A percentile compares a stretch with the other conserved stretches of the same genome.
These are phyloP conservation scores for Eremophila alpestris DNA, from an alignment of 2,797 vertebrate genomes.

Conservation along the genomic window DNA sequence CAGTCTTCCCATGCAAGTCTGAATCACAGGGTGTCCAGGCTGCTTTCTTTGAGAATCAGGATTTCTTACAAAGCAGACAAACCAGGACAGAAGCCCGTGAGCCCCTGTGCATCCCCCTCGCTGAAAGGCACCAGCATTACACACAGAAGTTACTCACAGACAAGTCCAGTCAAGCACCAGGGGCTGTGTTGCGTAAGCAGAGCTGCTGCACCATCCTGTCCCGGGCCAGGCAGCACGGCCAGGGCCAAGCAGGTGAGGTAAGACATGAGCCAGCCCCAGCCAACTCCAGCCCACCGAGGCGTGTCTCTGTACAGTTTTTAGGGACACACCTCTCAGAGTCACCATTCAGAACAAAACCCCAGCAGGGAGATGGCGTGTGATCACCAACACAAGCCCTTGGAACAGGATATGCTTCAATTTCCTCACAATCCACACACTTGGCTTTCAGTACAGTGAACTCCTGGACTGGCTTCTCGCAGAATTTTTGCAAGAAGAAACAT, in stretches of 20 bases:
- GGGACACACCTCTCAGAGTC: fast-evolving
- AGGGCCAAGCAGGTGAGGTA: neutral
- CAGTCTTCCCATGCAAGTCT: neutral
- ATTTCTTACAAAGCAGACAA: neutral
- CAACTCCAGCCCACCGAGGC: neutral
- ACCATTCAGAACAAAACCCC: neutral
- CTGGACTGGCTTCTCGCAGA: neutral
- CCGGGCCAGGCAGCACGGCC: neutral
- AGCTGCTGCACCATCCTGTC: neutral
- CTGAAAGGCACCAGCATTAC: neutral
- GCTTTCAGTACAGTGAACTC: neutral
- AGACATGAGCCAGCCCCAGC: neutral
- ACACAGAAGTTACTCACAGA: neutral
- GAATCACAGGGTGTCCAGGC: neutral
- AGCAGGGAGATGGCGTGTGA: neutral
- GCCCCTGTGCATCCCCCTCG: fast-evolving
- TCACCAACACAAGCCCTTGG: neutral
- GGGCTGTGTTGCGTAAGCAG: neutral
- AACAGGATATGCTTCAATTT: slow-evolving; percentile 35
- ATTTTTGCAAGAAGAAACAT: neutral
- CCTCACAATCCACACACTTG: neutral
- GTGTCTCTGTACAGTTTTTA: neutral
- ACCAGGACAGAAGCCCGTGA: fast-evolving
- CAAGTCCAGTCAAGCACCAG: slow-evolving; percentile 40
- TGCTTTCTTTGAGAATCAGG: neutral